Percentiles rank a stretch among this genome's conserved stretches.
These are phyloP conservation scores for Melanotaenia parkinsoni DNA, from an alignment of 2,797 vertebrate genomes.

Conservation along the genomic window DNA sequence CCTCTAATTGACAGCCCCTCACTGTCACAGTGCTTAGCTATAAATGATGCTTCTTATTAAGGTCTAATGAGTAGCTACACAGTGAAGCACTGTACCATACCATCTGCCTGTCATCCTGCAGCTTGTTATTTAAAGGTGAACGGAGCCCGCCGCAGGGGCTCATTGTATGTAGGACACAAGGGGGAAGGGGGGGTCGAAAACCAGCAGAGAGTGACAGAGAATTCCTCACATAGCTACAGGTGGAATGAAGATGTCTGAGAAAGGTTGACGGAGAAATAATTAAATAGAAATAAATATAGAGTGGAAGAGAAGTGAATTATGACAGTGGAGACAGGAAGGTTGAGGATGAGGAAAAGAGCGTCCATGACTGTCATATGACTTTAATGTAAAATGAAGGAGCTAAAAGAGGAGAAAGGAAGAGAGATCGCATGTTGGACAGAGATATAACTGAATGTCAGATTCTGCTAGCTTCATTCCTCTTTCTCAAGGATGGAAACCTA, in stretches of 20 bases:
- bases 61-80: conserved; percentile 65
- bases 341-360: conserved; percentile 11
- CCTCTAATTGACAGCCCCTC: conserved; percentile 67
- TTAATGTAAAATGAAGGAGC: conserved; percentile 78
- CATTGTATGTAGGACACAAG: conserved; percentile 60
- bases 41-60: conserved; percentile 51
- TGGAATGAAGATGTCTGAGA: conserved; percentile 38
- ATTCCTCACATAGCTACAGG: conserved; percentile 47
- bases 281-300: conserved; percentile 26
- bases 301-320: conserved; percentile 23
- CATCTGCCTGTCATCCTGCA: conserved; percentile 62
- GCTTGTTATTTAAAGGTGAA: conserved; percentile 76
- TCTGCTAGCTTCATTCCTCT: conserved; percentile 23
- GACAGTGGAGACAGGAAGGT: conserved; percentile 40
- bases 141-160: conserved; percentile 36
- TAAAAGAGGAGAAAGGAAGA: conserved; percentile 53
- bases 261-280: conserved; percentile 36
- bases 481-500: conserved; percentile 20
- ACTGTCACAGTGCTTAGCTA: conserved; percentile 39
- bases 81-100: conserved; percentile 40
- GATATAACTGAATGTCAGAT: conserved; percentile 48
- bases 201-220: conserved; percentile 1
- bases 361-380: conserved; percentile 64
- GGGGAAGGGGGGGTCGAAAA: conserved; percentile 19
- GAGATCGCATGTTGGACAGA: conserved; percentile 53